phyloP scores from a whole-genome alignment of 2,888 invertebrate species.

The Hermaeophaga mercurialis region DNA sequence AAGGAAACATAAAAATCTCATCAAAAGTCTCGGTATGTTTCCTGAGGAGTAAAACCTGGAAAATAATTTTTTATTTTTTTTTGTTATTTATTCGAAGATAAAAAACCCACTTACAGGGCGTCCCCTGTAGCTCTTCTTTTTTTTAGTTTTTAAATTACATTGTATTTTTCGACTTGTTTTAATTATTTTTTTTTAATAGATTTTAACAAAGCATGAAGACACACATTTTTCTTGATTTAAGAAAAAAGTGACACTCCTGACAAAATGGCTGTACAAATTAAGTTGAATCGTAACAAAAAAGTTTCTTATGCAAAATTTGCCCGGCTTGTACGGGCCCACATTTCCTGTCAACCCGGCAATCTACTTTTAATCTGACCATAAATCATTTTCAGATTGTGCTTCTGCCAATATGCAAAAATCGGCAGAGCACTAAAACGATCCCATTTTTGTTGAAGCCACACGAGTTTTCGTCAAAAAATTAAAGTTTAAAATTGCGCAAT shows the following conservation, averaged over 20 bases:
- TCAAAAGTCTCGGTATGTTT: too few species aligned
- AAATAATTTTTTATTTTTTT: too few species aligned
- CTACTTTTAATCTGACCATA: constrained; percentile 40
- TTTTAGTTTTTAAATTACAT: too few species aligned
- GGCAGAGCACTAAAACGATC: background rate
- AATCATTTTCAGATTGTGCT: constrained; percentile 33
- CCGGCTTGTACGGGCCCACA: constrained; percentile 23
- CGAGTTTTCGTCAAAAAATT: background rate
- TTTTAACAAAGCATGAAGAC: constrained; percentile 2
- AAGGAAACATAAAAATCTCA: too few species aligned
- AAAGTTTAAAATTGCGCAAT: too few species aligned
- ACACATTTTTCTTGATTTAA: constrained; percentile 6
- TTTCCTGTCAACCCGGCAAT: constrained; percentile 27
- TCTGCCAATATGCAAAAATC: constrained; percentile 14
- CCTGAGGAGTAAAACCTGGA: too few species aligned
- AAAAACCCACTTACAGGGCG: too few species aligned
- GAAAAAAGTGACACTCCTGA: constrained; percentile 31
- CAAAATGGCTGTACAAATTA: constrained; percentile 26
- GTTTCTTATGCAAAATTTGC: constrained; percentile 33
- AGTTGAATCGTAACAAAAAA: constrained; percentile 27
- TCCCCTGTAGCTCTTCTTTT: too few species aligned
- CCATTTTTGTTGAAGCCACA: background rate
- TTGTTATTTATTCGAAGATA: too few species aligned
- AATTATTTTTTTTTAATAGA: too few species aligned
- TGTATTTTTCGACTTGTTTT: too few species aligned